Conservation (phyloP, 2,113 vertebrate species). For the Scophthalmus maximus region DNA sequence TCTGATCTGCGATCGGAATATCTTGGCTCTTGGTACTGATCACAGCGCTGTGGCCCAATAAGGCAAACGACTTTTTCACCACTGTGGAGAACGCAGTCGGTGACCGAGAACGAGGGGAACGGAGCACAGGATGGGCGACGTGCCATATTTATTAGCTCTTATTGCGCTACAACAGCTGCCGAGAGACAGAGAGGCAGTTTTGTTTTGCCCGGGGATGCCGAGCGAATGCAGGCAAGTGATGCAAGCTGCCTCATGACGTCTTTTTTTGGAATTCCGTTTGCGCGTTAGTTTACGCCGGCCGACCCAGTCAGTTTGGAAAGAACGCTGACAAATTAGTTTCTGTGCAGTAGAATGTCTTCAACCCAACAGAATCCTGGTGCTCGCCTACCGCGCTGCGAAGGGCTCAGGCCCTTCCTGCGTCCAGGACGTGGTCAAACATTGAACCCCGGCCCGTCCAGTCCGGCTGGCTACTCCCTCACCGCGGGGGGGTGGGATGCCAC, state of each 20-base stretch:
- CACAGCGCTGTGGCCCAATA: constrained; percentile 20
- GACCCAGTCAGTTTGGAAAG: too few species aligned
- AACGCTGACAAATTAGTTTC: too few species aligned
- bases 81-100: constrained; percentile 20
- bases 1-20: constrained; percentile 2
- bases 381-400: too few species aligned
- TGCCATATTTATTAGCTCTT: constrained; percentile 49
- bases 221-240: constrained; percentile 9
- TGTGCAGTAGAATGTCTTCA: too few species aligned
- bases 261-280: too few species aligned
- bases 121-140: constrained; percentile 21
- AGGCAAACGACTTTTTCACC: constrained; percentile 46
- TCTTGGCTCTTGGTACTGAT: constrained; percentile 1
- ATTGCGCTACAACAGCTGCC: constrained; percentile 39
- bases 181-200: constrained; percentile 9
- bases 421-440: too few species aligned
- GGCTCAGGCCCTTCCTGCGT: too few species aligned
- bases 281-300: too few species aligned
- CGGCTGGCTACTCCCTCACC: too few species aligned
- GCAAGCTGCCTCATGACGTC: neutral
- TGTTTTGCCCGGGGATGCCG: constrained; percentile 13
- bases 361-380: too few species aligned
- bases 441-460: too few species aligned
- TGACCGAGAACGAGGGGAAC: constrained; percentile 16
- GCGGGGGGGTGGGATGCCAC: too few species aligned